Evolutionary conservation across 2,888 invertebrate species (phyloP).

Genomic region (Eristalis pertinax): DNA sequence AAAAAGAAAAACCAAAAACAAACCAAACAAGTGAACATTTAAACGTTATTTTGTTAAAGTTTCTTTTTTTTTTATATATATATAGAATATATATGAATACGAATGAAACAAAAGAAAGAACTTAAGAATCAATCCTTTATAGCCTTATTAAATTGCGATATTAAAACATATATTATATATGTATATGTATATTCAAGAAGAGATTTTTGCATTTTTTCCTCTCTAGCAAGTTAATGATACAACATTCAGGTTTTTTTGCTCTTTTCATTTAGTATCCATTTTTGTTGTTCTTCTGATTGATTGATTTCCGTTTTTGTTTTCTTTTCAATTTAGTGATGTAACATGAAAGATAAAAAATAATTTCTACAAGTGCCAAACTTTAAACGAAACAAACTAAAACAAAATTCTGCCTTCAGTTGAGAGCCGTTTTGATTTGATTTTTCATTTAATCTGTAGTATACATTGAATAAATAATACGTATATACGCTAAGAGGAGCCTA

Average conservation of each 20-base stretch:
- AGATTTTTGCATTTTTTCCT: conserved; percentile 63
- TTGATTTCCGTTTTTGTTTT: background rate
- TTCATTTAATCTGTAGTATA: conserved; percentile 46
- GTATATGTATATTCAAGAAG: conserved; percentile 47
- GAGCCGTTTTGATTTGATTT: background rate
- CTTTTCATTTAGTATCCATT: background rate
- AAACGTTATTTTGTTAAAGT: conserved; percentile 7
- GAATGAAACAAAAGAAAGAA: background rate
- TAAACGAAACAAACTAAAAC: conserved; percentile 42
- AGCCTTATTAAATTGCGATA: conserved; percentile 71
- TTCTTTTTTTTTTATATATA: conserved; percentile 52
- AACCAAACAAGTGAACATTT: conserved; percentile 12
- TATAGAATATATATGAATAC: conserved; percentile 7
- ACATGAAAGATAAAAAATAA: conserved; percentile 39
- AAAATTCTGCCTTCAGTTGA: conserved; percentile 46
- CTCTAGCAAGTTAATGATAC: conserved; percentile 57
- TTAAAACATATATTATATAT: conserved; percentile 30
- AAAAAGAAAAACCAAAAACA: conserved; percentile 64
- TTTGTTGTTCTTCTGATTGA: background rate
- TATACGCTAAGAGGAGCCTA: conserved; percentile 79
- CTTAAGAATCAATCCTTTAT: conserved; percentile 52
- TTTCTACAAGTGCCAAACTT: conserved; percentile 72
- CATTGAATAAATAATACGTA: conserved; percentile 70
- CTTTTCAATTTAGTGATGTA: conserved; percentile 14
- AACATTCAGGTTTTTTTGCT: background rate